These are phyloP conservation scores for Boloria euphrosyne DNA, from an alignment of 2,888 invertebrate species.

Conservation along the genomic window DNA sequence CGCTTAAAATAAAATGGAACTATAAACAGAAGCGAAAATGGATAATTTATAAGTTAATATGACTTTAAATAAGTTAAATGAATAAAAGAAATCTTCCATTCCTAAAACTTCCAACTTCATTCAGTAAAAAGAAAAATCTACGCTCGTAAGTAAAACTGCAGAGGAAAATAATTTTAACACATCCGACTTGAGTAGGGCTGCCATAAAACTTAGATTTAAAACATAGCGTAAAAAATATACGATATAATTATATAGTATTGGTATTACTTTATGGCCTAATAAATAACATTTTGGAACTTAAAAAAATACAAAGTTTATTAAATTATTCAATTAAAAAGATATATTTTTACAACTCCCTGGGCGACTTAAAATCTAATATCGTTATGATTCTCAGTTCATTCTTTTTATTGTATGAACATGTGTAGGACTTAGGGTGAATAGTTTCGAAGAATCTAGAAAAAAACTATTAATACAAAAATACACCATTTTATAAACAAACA, in stretches of 20 bases:
- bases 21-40: neutral
- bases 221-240: neutral
- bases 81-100: conserved; percentile 33
- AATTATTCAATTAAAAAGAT: no score
- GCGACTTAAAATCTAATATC: no score
- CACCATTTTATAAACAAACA: no score
- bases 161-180: conserved; percentile 50
- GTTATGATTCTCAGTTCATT: no score
- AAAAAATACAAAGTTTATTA: no score
- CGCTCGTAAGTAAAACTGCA: conserved; percentile 44
- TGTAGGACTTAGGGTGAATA: no score
- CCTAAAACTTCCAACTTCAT: conserved; percentile 37
- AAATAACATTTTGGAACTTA: neutral
- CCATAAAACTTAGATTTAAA: neutral
- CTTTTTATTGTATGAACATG: no score
- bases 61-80: conserved; percentile 20
- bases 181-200: conserved; percentile 40
- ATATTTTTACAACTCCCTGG: no score
- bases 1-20: conserved; percentile 4
- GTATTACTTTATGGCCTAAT: conserved; percentile 10
- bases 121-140: conserved; percentile 33
- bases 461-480: no score
- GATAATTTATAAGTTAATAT: conserved; percentile 6
- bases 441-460: no score
- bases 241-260: neutral